A percentile compares a stretch with the other conserved stretches of the same genome.
These are phyloP conservation scores for Dorcus hopei DNA, from an alignment of 2,888 invertebrate species.

Conservation along the genomic window DNA sequence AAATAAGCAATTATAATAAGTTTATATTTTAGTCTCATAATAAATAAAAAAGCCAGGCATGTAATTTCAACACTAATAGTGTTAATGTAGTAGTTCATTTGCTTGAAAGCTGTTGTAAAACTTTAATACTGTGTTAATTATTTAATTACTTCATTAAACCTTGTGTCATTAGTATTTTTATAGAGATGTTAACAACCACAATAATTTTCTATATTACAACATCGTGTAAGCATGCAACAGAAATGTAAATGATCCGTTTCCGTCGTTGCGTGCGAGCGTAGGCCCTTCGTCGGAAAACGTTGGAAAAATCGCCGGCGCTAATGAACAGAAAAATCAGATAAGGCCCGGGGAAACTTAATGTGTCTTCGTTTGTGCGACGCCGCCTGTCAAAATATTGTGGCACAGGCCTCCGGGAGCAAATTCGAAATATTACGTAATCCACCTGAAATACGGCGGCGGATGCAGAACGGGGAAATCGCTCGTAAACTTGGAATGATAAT, in stretches of 20 bases:
- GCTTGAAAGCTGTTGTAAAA: too few species aligned
- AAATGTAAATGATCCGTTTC: not conserved
- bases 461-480: slow-evolving; percentile 30
- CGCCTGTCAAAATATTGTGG: not conserved
- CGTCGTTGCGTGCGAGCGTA: not conserved
- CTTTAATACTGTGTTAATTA: not conserved
- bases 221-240: not conserved
- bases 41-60: too few species aligned
- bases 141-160: slow-evolving; percentile 4
- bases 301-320: not conserved
- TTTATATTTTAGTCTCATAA: too few species aligned
- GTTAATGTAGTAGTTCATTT: too few species aligned
- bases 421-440: not conserved
- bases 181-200: slow-evolving; percentile 13
- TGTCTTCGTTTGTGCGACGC: not conserved
- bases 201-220: not conserved
- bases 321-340: not conserved
- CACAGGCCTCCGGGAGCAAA: not conserved
- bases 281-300: not conserved
- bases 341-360: not conserved
- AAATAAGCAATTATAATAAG: too few species aligned
- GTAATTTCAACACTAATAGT: too few species aligned
- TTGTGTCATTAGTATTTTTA: slow-evolving; percentile 11
- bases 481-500: slow-evolving; percentile 30
- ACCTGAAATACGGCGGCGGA: not conserved